Percentiles rank a stretch among this genome's conserved stretches.
phyloP scores from a whole-genome alignment of 1,140 invertebrate genomes.

The Aphelenchoides besseyi region DNA sequence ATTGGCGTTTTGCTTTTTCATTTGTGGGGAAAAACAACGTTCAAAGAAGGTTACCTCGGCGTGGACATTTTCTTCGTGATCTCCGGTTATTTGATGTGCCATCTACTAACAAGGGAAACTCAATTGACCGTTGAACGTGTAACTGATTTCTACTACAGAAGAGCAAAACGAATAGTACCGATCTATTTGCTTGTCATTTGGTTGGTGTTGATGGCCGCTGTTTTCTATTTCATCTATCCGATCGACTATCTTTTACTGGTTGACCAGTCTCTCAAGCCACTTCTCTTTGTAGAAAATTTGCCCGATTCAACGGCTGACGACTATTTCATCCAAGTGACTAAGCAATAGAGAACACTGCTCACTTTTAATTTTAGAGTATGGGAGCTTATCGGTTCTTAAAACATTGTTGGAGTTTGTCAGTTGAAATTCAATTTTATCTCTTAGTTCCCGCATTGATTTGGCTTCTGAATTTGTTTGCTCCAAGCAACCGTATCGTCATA shows the following conservation, averaged over 20 bases:
- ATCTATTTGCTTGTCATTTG: background rate
- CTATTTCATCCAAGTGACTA: background rate
- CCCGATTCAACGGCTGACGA: background rate
- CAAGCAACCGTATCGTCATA: background rate
- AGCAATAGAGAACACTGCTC: background rate
- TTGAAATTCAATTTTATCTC: conserved; percentile 11
- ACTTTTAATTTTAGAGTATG: conserved; percentile 8
- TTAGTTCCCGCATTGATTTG: background rate
- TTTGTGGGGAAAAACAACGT: conserved; percentile 14
- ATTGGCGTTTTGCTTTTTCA: conserved; percentile 27
- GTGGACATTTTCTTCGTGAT: conserved; percentile 25
- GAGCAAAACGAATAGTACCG: conserved; percentile 6
- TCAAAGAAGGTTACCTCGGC: conserved; percentile 20
- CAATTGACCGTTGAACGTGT: background rate
- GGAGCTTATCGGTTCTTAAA: background rate
- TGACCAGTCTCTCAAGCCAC: background rate
- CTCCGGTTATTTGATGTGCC: conserved; percentile 9
- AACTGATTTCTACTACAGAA: background rate
- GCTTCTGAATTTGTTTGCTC: background rate
- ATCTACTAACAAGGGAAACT: background rate
- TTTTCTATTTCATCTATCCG: background rate
- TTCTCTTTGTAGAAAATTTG: background rate
- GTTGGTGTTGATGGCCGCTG: background rate
- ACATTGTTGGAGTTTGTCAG: background rate
- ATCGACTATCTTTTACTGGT: background rate